phyloP scores from a whole-genome alignment of 2,888 invertebrate genomes.

The Chironomus riparius region DNA sequence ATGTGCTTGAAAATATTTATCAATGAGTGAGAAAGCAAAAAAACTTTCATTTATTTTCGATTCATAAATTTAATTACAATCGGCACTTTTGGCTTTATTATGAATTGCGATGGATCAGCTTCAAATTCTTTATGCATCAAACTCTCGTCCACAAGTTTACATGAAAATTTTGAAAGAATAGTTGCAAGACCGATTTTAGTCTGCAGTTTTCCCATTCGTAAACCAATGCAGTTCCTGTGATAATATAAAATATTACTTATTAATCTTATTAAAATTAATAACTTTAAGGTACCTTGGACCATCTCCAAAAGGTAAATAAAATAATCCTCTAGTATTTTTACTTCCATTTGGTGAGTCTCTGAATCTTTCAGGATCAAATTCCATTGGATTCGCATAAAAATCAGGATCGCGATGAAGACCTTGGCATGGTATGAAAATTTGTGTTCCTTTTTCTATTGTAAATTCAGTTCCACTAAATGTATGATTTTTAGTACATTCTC shows the following conservation, averaged over 20 bases:
- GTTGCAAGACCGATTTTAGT: slow-evolving; percentile 5
- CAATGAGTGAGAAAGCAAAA: too few relatives aligned
- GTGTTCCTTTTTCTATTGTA: slow-evolving; percentile 30
- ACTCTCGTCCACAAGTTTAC: neutral
- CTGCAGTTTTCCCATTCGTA: slow-evolving; percentile 16
- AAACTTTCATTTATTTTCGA: too few relatives aligned
- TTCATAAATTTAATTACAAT: too few relatives aligned
- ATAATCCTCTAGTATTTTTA: neutral
- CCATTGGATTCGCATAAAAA: slow-evolving; percentile 14
- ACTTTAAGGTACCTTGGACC: too few relatives aligned
- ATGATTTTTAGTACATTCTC: slow-evolving; percentile 26
- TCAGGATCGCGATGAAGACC: slow-evolving; percentile 23
- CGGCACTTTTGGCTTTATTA: neutral
- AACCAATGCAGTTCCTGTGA: neutral
- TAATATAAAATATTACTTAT: too few relatives aligned
- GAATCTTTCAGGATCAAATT: slow-evolving; percentile 20
- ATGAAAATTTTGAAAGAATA: neutral
- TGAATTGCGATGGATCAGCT: neutral
- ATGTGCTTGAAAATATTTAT: too few relatives aligned
- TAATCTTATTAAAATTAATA: too few relatives aligned
- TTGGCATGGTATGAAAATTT: neutral
- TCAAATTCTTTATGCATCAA: slow-evolving; percentile 2
- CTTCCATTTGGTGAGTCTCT: neutral
- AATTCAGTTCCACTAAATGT: slow-evolving; percentile 18
- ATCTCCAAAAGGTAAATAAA: neutral